Conservation (phyloP, 2,888 invertebrate species). For the Apamea monoglypha region DNA sequence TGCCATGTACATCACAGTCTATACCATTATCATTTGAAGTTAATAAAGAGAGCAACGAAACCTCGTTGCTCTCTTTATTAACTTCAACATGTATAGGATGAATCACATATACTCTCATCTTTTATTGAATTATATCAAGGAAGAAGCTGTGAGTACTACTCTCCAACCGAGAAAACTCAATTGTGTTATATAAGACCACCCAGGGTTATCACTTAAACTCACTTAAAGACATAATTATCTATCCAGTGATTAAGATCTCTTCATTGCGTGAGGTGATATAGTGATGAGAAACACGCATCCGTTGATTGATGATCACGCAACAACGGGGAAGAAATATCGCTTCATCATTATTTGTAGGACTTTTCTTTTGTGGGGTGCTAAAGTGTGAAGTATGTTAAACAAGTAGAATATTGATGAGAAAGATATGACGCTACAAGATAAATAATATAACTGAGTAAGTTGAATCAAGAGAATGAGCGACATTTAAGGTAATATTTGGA, state of each 20-base stretch:
- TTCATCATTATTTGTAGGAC: constrained; percentile 46
- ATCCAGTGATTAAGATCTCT: constrained; percentile 57
- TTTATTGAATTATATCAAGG: not conserved
- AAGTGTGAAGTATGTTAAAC: constrained; percentile 20
- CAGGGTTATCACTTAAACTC: constrained; percentile 47
- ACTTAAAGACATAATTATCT: constrained; percentile 48
- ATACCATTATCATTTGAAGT: not conserved
- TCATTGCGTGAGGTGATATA: constrained; percentile 55
- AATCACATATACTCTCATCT: not conserved
- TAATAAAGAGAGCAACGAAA: no score
- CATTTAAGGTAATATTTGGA: not conserved
- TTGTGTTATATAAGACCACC: constrained; percentile 39
- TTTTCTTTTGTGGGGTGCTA: constrained; percentile 38
- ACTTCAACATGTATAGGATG: not conserved
- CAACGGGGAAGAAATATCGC: constrained; percentile 52
- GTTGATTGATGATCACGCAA: constrained; percentile 60
- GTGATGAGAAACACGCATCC: constrained; percentile 53
- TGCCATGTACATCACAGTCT: not conserved
- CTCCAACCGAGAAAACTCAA: not conserved
- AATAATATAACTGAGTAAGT: not conserved
- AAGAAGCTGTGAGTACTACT: not conserved
- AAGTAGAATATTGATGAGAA: constrained; percentile 26
- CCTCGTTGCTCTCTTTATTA: no score
- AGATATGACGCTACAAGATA: not conserved
- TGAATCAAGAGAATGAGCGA: not conserved